Percentiles rank a stretch among this genome's conserved stretches.
Evolutionary conservation across 2,888 invertebrate species (phyloP).

Genomic region (Malacosoma neustria): DNA sequence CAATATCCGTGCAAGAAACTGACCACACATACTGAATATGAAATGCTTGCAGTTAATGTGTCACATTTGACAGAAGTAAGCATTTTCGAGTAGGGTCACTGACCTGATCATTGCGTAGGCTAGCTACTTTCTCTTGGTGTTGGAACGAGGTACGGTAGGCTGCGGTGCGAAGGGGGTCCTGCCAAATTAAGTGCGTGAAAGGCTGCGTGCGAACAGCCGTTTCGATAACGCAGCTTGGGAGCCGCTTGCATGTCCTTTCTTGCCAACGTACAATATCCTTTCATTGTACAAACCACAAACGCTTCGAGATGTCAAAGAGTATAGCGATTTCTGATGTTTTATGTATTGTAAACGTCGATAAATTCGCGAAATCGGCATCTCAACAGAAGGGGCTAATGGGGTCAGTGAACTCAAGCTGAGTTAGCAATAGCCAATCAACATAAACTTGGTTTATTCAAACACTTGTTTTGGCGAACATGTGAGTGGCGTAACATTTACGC

Average conservation of each 20-base stretch:
- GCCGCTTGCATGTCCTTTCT: constrained; percentile 24
- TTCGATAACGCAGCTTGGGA: constrained; percentile 32
- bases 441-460: constrained; percentile 34
- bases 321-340: no score
- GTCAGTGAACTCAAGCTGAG: constrained; percentile 44
- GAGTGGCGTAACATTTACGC: constrained; percentile 52
- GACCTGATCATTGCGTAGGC: constrained; percentile 73
- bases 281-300: constrained; percentile 7
- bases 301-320: no score
- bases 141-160: constrained; percentile 41
- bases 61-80: constrained; percentile 70
- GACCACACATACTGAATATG: constrained; percentile 68
- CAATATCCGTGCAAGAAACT: constrained; percentile 58
- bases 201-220: constrained; percentile 53
- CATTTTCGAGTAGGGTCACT: constrained; percentile 70
- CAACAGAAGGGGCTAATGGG: constrained; percentile 36
- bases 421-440: constrained; percentile 40
- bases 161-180: constrained; percentile 61
- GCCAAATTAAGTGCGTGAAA: constrained; percentile 74
- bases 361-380: constrained; percentile 25
- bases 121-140: constrained; percentile 70
- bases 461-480: constrained; percentile 34
- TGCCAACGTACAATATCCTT: constrained; percentile 18
- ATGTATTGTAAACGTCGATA: constrained; percentile 12
- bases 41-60: constrained; percentile 66